These are phyloP conservation scores for Clitarchus hookeri DNA, from an alignment of 2,888 invertebrate species.

Conservation along the genomic window DNA sequence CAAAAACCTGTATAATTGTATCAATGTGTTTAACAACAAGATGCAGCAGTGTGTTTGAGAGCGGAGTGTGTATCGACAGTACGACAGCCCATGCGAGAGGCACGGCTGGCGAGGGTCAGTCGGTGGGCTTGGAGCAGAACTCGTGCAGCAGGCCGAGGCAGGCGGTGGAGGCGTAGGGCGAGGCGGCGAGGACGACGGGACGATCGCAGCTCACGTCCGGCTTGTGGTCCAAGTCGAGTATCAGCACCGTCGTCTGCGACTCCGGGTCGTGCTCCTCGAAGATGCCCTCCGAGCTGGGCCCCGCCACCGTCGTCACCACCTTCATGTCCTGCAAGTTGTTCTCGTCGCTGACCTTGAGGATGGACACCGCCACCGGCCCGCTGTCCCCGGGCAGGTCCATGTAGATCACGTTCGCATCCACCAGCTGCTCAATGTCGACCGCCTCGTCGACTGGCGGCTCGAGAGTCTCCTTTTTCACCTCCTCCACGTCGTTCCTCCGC, in stretches of 20 bases:
- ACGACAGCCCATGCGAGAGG: too few relatives aligned
- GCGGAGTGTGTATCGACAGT: too few relatives aligned
- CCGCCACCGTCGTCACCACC: too few relatives aligned
- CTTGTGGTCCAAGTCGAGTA: not conserved
- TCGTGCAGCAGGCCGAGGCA: not conserved
- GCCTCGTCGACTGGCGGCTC: not conserved
- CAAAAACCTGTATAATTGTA: too few relatives aligned
- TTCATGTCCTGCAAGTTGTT: not conserved
- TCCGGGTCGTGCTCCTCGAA: not conserved
- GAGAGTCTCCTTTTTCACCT: not conserved
- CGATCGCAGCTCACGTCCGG: not conserved
- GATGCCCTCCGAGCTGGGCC: not conserved
- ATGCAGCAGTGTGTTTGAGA: too few relatives aligned
- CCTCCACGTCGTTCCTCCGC: not conserved
- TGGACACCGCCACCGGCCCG: not conserved
- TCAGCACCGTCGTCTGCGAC: conserved; percentile 8
- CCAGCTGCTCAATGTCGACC: not conserved
- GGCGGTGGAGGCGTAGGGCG: not conserved
- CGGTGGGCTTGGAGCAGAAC: not conserved
- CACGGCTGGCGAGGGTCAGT: not conserved
- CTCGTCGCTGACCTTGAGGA: not conserved
- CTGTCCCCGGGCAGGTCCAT: too few relatives aligned
- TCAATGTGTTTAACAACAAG: too few relatives aligned
- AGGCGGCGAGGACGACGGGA: not conserved
- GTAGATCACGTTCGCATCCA: not conserved